These are phyloP conservation scores for Romanogobio albipinnatus DNA, from an alignment of 2,113 vertebrate genomes.

Conservation along the genomic window DNA sequence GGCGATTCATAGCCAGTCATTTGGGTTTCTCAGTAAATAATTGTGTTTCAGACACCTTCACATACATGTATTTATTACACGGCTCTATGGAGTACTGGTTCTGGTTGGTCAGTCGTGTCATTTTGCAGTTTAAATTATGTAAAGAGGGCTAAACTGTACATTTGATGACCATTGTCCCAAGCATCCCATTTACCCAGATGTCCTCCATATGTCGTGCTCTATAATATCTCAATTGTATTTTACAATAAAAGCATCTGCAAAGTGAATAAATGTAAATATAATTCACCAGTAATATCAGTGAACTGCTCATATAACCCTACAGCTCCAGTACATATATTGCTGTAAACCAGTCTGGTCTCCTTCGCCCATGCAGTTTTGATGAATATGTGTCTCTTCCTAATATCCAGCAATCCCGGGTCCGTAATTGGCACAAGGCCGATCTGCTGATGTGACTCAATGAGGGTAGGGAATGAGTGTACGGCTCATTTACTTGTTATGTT, in stretches of 20 bases:
- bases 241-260: not conserved
- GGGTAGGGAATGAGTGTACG: slow-evolving; percentile 15
- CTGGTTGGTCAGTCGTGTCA: not conserved
- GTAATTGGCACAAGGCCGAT: slow-evolving; percentile 32
- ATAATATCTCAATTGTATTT: not conserved
- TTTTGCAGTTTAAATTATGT: not conserved
- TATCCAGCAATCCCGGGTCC: not conserved
- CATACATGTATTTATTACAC: not conserved
- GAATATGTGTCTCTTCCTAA: slow-evolving; percentile 15
- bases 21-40: not conserved
- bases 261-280: not conserved
- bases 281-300: not conserved
- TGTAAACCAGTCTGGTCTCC: not conserved
- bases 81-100: not conserved
- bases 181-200: not conserved
- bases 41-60: no score
- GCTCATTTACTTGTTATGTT: slow-evolving; percentile 40
- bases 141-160: not conserved
- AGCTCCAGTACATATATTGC: not conserved
- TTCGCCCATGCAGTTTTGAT: slow-evolving; percentile 45
- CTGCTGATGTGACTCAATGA: slow-evolving; percentile 10
- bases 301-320: not conserved
- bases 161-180: not conserved
- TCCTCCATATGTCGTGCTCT: not conserved
- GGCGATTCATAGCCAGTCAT: slow-evolving; percentile 4